Evolutionary conservation across 2,797 vertebrate species (phyloP).

Genomic region (Rhinophrynus dorsalis): DNA sequence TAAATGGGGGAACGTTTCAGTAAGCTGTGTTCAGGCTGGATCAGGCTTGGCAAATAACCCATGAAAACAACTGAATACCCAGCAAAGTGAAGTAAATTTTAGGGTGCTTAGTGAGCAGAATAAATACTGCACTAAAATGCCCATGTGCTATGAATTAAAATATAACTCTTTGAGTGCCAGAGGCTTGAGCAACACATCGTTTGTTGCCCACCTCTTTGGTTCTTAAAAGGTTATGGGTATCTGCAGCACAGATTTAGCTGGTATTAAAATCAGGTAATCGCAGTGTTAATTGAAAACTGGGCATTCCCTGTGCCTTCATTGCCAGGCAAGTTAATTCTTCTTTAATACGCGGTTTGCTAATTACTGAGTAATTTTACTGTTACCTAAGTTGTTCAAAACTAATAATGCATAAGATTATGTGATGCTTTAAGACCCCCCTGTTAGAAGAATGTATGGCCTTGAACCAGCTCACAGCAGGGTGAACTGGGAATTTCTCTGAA

Average conservation of each 20-base stretch:
- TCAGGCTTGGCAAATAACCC: too few relatives aligned
- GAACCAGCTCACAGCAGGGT: constrained; percentile 11
- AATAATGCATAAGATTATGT: constrained; percentile 33
- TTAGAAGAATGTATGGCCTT: constrained; percentile 2
- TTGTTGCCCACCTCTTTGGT: too few relatives aligned
- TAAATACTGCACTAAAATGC: too few relatives aligned
- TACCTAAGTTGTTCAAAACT: constrained; percentile 32
- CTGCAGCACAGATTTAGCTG: neutral
- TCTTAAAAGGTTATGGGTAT: too few relatives aligned
- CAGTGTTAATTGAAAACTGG: constrained; percentile 7
- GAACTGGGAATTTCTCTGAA: neutral
- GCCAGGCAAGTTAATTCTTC: constrained; percentile 19
- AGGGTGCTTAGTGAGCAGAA: too few relatives aligned
- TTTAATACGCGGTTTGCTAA: constrained; percentile 41
- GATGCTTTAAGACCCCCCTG: neutral
- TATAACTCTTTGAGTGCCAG: too few relatives aligned
- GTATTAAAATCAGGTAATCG: constrained; percentile 25
- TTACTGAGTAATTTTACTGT: constrained; percentile 37
- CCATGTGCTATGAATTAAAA: too few relatives aligned
- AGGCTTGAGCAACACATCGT: too few relatives aligned
- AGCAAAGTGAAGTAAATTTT: too few relatives aligned
- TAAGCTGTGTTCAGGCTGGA: too few relatives aligned
- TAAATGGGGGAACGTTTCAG: too few relatives aligned
- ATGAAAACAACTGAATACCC: too few relatives aligned
- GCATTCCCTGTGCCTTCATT: constrained; percentile 3